Evolutionary conservation across 2,797 vertebrate genomes (phyloP).

Genomic region (Danio albolineatus): DNA sequence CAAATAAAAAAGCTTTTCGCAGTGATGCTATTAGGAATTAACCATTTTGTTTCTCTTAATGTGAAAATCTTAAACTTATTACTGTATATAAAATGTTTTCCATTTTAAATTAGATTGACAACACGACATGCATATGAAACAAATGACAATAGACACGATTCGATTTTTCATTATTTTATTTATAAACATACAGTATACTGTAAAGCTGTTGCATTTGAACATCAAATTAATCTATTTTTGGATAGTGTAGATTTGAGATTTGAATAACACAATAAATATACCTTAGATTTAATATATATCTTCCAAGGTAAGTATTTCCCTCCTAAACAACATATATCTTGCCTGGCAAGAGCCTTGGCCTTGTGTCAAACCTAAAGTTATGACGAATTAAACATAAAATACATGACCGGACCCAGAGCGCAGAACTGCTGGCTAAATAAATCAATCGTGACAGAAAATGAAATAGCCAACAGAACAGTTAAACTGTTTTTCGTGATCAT

Average conservation of each 20-base stretch:
- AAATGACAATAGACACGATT: constrained; percentile 21
- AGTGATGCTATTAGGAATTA: no score
- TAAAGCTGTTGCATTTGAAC: constrained; percentile 93
- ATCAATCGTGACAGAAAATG: constrained; percentile 72
- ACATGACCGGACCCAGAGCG: constrained; percentile 71
- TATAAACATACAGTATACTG: constrained; percentile 98
- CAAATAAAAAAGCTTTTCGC: no score
- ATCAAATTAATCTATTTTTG: constrained; percentile 81
- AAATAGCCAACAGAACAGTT: constrained; percentile 35
- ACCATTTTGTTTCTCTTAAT: no score
- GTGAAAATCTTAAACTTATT: no score
- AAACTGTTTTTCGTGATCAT: constrained; percentile 39
- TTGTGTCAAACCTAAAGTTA: constrained; percentile 71
- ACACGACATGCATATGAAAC: constrained; percentile 9
- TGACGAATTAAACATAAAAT: constrained; percentile 75
- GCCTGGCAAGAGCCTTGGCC: constrained; percentile 69
- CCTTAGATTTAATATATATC: constrained; percentile 80
- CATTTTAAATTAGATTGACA: not conserved
- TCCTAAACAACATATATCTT: constrained; percentile 72
- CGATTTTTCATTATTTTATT: constrained; percentile 89
- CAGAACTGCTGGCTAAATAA: constrained; percentile 80
- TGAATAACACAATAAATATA: constrained; percentile 98
- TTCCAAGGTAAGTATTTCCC: constrained; percentile 73
- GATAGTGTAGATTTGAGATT: constrained; percentile 86
- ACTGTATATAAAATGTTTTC: no score